These are phyloP conservation scores for Eidolon dupreanum DNA, from an alignment of 2,797 vertebrate genomes.

Conservation along the genomic window DNA sequence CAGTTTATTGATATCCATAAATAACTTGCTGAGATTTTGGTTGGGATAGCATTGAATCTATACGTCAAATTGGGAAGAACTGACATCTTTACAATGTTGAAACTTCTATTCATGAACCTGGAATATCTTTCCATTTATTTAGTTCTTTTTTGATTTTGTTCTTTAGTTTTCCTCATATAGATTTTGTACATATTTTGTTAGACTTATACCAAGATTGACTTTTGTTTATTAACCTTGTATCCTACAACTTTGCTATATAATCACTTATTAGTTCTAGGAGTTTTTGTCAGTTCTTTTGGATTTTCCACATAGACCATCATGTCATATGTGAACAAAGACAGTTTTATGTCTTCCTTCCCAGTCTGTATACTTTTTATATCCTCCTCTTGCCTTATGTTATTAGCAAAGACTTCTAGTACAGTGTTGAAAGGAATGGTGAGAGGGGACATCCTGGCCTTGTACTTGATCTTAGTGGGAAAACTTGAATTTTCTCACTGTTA, in stretches of 20 bases:
- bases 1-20: not conserved
- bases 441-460: not conserved
- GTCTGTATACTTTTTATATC: not conserved
- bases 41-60: not conserved
- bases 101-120: not conserved
- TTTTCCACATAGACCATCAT: not conserved
- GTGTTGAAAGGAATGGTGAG: not conserved
- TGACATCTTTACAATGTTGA: not conserved
- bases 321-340: not conserved
- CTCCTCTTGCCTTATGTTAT: not conserved
- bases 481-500: not conserved
- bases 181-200: not conserved
- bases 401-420: not conserved
- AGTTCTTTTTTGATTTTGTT: not conserved
- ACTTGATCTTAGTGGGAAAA: not conserved
- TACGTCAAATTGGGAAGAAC: not conserved
- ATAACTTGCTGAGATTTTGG: not conserved
- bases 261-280: not conserved
- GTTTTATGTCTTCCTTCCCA: not conserved
- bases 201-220: not conserved
- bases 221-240: not conserved
- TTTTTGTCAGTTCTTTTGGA: not conserved
- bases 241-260: not conserved
- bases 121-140: not conserved
- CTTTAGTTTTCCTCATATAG: not conserved